phyloP scores from a whole-genome alignment of 1,140 invertebrate genomes.

The Anastrepha ludens region DNA sequence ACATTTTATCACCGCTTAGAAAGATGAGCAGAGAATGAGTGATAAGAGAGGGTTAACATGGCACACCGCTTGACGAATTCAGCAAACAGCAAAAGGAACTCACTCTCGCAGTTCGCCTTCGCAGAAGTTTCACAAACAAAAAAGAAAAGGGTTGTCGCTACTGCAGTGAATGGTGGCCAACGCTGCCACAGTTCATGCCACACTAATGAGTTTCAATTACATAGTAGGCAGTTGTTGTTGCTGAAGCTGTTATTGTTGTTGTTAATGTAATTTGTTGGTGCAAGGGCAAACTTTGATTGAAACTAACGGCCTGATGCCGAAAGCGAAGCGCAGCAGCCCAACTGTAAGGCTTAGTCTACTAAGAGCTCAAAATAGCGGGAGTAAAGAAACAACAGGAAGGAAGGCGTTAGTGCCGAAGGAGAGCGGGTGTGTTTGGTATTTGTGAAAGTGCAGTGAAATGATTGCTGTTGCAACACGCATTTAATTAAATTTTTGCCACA shows the following conservation, averaged over 20 bases:
- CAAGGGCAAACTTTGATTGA: constrained; percentile 69
- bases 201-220: constrained; percentile 73
- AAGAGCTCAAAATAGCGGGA: not conserved
- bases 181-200: constrained; percentile 33
- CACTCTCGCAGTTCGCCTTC: not conserved
- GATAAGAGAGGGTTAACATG: constrained; percentile 31
- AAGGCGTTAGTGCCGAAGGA: not conserved
- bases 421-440: constrained; percentile 52
- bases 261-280: constrained; percentile 65
- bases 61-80: not conserved
- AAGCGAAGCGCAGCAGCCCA: constrained; percentile 25
- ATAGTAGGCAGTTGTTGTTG: constrained; percentile 56
- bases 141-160: constrained; percentile 9
- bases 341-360: constrained; percentile 36
- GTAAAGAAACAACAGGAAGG: too few relatives aligned
- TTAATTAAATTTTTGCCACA: constrained; percentile 72
- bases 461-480: constrained; percentile 59
- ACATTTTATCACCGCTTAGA: constrained; percentile 46
- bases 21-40: not conserved
- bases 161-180: not conserved
- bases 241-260: constrained; percentile 62
- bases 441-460: constrained; percentile 48
- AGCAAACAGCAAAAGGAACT: not conserved
- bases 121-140: not conserved
- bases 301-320: constrained; percentile 65